Percentiles rank a stretch among this genome's conserved stretches.
phyloP scores from a whole-genome alignment of 2,113 vertebrate species.

The Pitta sordida region DNA sequence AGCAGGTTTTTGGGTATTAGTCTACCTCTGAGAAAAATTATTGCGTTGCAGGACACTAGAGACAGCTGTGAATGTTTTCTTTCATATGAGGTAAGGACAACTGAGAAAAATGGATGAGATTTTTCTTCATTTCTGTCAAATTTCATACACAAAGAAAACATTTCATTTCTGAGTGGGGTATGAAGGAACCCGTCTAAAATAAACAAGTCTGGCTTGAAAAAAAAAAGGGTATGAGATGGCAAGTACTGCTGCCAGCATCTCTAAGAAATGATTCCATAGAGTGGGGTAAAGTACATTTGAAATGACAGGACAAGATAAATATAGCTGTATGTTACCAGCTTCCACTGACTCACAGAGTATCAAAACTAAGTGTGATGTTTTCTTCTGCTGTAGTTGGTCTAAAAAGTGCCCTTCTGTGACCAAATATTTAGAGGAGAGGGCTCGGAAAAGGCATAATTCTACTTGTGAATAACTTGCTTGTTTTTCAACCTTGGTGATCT shows the following conservation, averaged over 20 bases:
- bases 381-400: conserved; percentile 7
- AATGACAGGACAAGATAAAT: conserved; percentile 62
- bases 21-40: conserved; percentile 26
- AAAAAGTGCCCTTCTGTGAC: conserved; percentile 13
- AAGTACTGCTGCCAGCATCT: conserved; percentile 7
- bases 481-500: conserved; percentile 18
- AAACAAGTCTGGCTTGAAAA: conserved; percentile 42
- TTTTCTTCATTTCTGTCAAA: conserved; percentile 64
- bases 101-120: conserved; percentile 53
- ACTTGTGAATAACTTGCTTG: conserved; percentile 41
- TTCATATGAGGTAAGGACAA: conserved; percentile 62
- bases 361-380: conserved; percentile 15
- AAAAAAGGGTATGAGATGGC: background rate
- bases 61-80: conserved; percentile 52
- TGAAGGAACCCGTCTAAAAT: conserved; percentile 50
- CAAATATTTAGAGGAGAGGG: conserved; percentile 20
- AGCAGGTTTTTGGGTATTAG: background rate
- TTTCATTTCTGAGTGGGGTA: conserved; percentile 41
- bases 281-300: conserved; percentile 24
- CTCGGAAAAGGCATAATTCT: background rate
- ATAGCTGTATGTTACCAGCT: conserved; percentile 16
- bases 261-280: conserved; percentile 23
- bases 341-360: conserved; percentile 22
- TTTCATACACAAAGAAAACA: conserved; percentile 29
- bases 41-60: conserved; percentile 34